phyloP scores from a whole-genome alignment of 1,140 invertebrate genomes.

The Drosophila navojoa region DNA sequence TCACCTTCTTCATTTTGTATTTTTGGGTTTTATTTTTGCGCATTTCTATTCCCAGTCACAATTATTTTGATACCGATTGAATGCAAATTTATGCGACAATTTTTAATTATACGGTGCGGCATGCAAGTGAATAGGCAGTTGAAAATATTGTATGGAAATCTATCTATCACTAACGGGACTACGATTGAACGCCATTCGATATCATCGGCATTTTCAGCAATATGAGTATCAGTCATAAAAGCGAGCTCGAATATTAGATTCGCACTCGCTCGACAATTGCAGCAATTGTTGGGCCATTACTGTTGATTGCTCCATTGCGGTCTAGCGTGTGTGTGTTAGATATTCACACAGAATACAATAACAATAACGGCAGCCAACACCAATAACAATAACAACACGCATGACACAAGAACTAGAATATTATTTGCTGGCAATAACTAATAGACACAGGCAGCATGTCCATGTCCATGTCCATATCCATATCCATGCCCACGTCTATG shows the following conservation, averaged over 20 bases:
- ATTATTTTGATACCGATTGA: no score
- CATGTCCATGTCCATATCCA: neutral
- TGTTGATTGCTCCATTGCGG: slow-evolving; percentile 72
- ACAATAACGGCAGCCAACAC: slow-evolving; percentile 6
- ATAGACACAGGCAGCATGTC: slow-evolving; percentile 35
- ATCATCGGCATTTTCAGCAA: neutral
- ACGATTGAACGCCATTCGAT: slow-evolving; percentile 25
- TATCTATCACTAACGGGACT: neutral
- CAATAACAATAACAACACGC: slow-evolving; percentile 24
- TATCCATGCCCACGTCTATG: neutral
- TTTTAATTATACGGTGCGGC: neutral
- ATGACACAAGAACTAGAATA: slow-evolving; percentile 46
- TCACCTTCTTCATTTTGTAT: no score
- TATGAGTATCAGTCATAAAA: slow-evolving; percentile 63
- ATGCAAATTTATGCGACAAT: neutral
- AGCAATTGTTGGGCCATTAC: slow-evolving; percentile 64
- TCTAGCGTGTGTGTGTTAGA: slow-evolving; percentile 21
- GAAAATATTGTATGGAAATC: neutral
- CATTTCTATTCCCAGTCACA: no score
- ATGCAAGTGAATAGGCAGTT: neutral
- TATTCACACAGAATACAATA: slow-evolving; percentile 38
- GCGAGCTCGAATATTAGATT: slow-evolving; percentile 44
- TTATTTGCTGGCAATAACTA: slow-evolving; percentile 66
- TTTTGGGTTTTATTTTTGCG: no score
- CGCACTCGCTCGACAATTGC: slow-evolving; percentile 58